Base-by-base conservation (phyloP, 2,113 vertebrate genomes). In the Chloropsis hardwickii region DNA sequence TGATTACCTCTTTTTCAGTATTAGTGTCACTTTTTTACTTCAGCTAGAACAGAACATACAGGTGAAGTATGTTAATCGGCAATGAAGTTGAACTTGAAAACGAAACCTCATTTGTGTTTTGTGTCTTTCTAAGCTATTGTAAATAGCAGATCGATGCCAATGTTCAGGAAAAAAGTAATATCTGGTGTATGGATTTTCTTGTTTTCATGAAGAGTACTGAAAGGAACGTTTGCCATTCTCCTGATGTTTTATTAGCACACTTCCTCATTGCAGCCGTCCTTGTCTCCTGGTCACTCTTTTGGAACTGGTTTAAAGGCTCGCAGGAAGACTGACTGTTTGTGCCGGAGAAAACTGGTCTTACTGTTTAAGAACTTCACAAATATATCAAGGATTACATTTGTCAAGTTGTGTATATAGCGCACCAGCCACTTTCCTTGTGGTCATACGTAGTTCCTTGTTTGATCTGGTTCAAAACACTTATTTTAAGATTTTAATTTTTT, bases 1-100 rank as follows among this genome's bases (percentile, higher is more conserved):
- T 66, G 93, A 94, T 97, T 96, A 96, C 95, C 95, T 96, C 94
- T 97, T 90, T 97, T 81, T 95, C 98, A 98, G 98, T 98, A 90
- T 98, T 98, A 96, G 66, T 87, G 93, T 98, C 94, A 97, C 96
- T 97, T 98, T 97, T 98, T 94, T 94, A 97, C 97, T 98, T 97
- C 94, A 85, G 81, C 71, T 89, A 80, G 60, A 94, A 91, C 85
- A 81, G 50, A 94, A 95, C 94, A 83, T 95, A 94, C 95, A 92
- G 93, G 61, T 86, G 90, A 94, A 95, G 96, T 97, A 93, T 97
- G 90, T 97, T 56, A 93, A 86, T 97, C 4, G 14, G 88, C 96
- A 94, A 89, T 86, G 96, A 97, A 97, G 93, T 96, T 93, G 92
- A 97, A 97, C 97, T 97, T 96, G 97, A 97, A 97, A 96, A 94